Base-by-base conservation (phyloP, 2,113 vertebrate genomes). In the Prionailurus bengalensis region DNA sequence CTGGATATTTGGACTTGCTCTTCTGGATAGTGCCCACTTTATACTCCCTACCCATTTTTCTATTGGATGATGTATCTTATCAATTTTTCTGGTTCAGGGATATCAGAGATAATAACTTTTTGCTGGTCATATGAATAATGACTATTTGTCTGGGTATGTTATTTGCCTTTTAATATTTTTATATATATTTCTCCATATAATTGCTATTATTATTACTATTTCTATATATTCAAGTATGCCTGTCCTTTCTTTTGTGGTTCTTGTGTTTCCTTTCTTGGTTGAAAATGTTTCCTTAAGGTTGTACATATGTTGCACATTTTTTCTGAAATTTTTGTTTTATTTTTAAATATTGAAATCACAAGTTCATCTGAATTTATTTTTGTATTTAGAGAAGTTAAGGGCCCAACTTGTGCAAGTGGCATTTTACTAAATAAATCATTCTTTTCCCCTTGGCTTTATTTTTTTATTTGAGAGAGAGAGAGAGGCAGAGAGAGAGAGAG, bases 111-210 rank as follows among this genome's bases (percentile, higher is more conserved):
- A 48, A 12, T 74, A n/a, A 95, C 45, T 68, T 90, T 89, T 53
- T 76, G 79, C 29, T 23, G 13, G 78, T 53, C 31, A 9, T 84
- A 23, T 78, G 51, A 68, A 12, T 85, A 85, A 80, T 39, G 76
- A 91, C 85, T 91, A 85, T 63, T 91, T 91, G 36, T 23, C 16
- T 45, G 23, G 58, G 12, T 79, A 17, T 48, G 10, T 45, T 80
- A 27, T 21, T 48, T 91, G 14, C 74, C 53, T 82, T 94, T 82
- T 73, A 82, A 82, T 89, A 58, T 48, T 95, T 91, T 94, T 58
- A 58, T 4, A 74, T 23, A 23, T 86, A 61, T 91, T 91, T 68
- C 70, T 16, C 33, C 51, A 11, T 61, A 66, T 2, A 90, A 16
- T 53, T 78, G 70, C 66, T 81, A 73, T 68, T 70, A 48, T 90